Evolutionary conservation across 2,797 vertebrate genomes (phyloP).

Genomic region (Tragopan temminckii): DNA sequence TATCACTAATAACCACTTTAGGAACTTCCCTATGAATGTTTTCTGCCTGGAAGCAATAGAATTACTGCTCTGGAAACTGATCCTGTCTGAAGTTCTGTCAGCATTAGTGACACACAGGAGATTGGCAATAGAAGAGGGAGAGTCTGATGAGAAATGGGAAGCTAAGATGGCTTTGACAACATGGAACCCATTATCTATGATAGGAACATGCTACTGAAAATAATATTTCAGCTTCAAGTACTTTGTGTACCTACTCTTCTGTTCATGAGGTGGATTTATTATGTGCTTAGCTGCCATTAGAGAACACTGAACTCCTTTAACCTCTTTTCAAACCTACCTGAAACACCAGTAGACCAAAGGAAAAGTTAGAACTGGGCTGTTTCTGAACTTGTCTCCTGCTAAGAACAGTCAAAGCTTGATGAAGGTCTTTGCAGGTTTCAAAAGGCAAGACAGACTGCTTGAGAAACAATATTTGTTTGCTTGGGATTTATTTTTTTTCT

Average conservation of each 20-base stretch:
- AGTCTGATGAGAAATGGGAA: background rate
- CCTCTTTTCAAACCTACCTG: background rate
- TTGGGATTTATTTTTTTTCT: background rate
- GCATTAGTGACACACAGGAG: background rate
- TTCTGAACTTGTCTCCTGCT: constrained; percentile 12
- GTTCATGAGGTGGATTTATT: background rate
- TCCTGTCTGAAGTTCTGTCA: background rate
- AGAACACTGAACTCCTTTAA: background rate
- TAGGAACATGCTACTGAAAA: background rate
- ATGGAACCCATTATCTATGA: background rate
- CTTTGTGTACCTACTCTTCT: background rate
- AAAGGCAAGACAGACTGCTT: background rate
- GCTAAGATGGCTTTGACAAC: background rate
- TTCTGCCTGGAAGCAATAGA: background rate
- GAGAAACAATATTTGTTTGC: background rate
- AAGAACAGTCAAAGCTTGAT: background rate
- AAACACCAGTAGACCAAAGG: background rate
- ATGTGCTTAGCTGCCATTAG: background rate
- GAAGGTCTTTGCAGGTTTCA: background rate
- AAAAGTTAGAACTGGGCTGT: background rate
- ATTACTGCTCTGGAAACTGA: background rate
- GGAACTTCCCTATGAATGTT: background rate
- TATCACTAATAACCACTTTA: background rate
- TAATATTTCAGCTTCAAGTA: background rate
- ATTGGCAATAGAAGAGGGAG: background rate